These are phyloP conservation scores for Athalia circularis DNA, from an alignment of 2,888 invertebrate genomes.

Conservation along the genomic window DNA sequence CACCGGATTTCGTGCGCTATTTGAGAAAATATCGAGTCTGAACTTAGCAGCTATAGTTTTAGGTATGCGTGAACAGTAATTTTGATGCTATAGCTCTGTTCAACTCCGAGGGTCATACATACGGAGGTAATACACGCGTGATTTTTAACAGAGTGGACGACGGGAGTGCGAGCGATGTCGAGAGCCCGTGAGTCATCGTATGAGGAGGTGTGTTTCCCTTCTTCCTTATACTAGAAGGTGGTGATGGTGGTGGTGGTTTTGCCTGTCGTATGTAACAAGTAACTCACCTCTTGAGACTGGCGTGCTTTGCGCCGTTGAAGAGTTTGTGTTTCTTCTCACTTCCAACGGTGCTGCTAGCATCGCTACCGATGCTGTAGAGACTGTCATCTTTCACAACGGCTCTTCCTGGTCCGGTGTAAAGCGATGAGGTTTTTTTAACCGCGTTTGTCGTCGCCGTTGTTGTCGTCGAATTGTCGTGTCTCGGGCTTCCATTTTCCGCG, in stretches of 20 bases:
- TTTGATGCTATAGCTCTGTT: no score
- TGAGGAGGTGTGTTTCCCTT: neutral
- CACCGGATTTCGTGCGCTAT: no score
- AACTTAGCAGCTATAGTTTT: no score
- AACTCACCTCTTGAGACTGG: conserved; percentile 82
- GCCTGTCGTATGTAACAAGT: conserved; percentile 1
- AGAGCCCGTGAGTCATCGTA: no score
- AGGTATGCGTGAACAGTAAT: no score
- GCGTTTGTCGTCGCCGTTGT: conserved; percentile 69
- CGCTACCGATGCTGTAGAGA: conserved; percentile 82
- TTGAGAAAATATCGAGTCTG: no score
- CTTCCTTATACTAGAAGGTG: no score
- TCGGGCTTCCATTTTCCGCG: conserved; percentile 62
- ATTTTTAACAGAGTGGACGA: no score
- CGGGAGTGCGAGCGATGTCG: no score
- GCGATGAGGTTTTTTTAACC: conserved; percentile 69
- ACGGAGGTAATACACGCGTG: no score
- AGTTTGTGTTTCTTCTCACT: conserved; percentile 82
- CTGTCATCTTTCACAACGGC: conserved; percentile 80
- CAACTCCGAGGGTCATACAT: no score
- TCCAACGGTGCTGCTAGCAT: conserved; percentile 78
- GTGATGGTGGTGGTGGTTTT: neutral
- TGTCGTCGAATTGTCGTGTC: conserved; percentile 71
- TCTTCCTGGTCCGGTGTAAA: conserved; percentile 61
- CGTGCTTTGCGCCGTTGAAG: conserved; percentile 83